Base-by-base conservation (phyloP, 1,140 invertebrate genomes). In the Zaprionus camerounensis region DNA sequence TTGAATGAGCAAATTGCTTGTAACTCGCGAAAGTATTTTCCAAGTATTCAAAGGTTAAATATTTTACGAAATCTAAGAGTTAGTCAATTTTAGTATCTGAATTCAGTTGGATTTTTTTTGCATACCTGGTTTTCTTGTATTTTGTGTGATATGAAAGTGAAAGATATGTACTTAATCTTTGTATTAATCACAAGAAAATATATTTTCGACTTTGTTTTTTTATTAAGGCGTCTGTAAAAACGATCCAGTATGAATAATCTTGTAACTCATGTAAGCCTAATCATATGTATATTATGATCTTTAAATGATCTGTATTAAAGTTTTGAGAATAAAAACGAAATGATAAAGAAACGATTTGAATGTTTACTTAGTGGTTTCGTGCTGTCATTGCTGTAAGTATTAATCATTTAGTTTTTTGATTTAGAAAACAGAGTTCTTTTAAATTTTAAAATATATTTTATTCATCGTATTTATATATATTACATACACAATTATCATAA, bases 371-470 rank as follows among this genome's bases (percentile, higher is more conserved):
- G 31, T 53, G 17, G 9, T 24, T 49, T n/a, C 3, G 11, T n/a
- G 20, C n/a, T 20, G 11, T 62, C 46, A 13, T 24, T 5, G 22
- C 17, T 59, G 31, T 59, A 57, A 36, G 28, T 31, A 31, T 26
- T 17, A 57, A 59, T 13, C 38, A 15, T 15, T 26, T n/a, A 7
- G n/a, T n/a, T 17, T 17, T 1, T 7, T 59, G 36, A 20, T 41
- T 41, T 26, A 13, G 9, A 41, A n/a, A 62, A 71, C 12, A 9
- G 12, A n/a, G 12, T 9, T 9, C 17, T 12, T 46, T 65, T 73
- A 67, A 88, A 77, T 86, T 82, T 91, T 91, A 91, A 91, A 91
- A 91, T 91, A 91, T 91, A 91, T 84, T 88, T 83, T 87, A 84
- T 87, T 83, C 78, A 80, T 62, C 71, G 56, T 77, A 78, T 76